Percentiles rank a stretch among this genome's conserved stretches.
Evolutionary conservation across 30 jellyfish, hydroid and myxozoan species (phyloP).

Genomic region (Cassiopea xamachana): DNA sequence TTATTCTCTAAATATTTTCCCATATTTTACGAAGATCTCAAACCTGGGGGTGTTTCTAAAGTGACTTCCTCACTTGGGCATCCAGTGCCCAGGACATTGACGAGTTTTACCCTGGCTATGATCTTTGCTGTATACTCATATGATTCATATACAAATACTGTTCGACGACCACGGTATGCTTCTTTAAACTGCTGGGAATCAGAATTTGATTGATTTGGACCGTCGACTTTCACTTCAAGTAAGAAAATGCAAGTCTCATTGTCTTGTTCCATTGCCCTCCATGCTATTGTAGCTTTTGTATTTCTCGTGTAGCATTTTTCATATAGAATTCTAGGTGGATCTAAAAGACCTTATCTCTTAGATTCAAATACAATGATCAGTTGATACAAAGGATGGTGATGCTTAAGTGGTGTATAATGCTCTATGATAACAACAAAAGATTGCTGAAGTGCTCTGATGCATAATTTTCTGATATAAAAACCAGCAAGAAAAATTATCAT

Average conservation of each 20-base stretch:
- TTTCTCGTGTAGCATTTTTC: slow-evolving; percentile 45
- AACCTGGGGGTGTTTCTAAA: slow-evolving; percentile 66
- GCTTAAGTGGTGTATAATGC: no score
- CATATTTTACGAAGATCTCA: neutral
- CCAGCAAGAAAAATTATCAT: no score
- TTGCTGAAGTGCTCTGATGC: no score
- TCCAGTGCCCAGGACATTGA: slow-evolving; percentile 68
- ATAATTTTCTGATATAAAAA: no score
- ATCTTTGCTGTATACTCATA: slow-evolving; percentile 32
- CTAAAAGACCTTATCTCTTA: neutral
- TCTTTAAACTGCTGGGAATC: slow-evolving; percentile 7
- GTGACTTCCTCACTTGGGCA: slow-evolving; percentile 60
- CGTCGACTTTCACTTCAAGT: slow-evolving; percentile 36
- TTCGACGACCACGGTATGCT: slow-evolving; percentile 65
- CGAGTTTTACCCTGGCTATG: slow-evolving; percentile 60
- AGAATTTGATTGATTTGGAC: neutral
- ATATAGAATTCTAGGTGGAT: slow-evolving; percentile 17
- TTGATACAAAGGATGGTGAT: no score
- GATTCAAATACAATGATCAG: no score
- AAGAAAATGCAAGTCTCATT: neutral
- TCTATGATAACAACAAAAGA: no score
- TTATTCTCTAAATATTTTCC: neutral
- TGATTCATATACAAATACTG: slow-evolving; percentile 38
- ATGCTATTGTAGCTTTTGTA: slow-evolving; percentile 19
- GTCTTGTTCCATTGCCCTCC: slow-evolving; percentile 37